A percentile compares a stretch with the other conserved stretches of the same genome.
Evolutionary conservation across 2,797 vertebrate species (phyloP).

Genomic region (Dendrocincla tyrannina): DNA sequence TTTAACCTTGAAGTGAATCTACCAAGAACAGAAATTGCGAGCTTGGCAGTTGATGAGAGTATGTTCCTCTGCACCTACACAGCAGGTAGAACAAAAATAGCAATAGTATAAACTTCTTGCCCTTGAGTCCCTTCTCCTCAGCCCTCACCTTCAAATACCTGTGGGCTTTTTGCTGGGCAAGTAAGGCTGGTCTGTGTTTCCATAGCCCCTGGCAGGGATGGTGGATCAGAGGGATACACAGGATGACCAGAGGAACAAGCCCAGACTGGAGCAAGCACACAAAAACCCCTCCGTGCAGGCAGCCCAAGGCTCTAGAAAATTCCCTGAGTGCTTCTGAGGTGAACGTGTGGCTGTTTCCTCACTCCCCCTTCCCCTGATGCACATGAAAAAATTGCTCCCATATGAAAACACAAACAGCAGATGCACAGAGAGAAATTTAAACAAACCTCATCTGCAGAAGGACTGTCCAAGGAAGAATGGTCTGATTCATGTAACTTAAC

Average conservation of each 20-base stretch:
- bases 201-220: background rate
- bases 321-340: background rate
- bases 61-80: background rate
- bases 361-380: background rate
- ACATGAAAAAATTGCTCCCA: background rate
- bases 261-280: background rate
- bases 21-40: background rate
- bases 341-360: background rate
- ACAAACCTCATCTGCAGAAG: background rate
- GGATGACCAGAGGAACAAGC: background rate
- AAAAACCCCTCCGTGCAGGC: background rate
- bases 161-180: background rate
- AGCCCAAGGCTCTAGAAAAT: background rate
- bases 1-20: background rate
- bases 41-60: background rate
- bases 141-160: background rate
- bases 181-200: background rate
- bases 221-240: background rate
- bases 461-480: background rate
- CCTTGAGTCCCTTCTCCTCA: background rate
- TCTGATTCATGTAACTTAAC: constrained; percentile 11
- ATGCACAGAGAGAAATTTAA: constrained; percentile 4
- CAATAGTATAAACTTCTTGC: background rate
- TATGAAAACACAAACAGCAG: constrained; percentile 16
- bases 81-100: background rate